Evolutionary conservation across 2,888 invertebrate genomes (phyloP).

Genomic region (Leptarthrus brevirostris): DNA sequence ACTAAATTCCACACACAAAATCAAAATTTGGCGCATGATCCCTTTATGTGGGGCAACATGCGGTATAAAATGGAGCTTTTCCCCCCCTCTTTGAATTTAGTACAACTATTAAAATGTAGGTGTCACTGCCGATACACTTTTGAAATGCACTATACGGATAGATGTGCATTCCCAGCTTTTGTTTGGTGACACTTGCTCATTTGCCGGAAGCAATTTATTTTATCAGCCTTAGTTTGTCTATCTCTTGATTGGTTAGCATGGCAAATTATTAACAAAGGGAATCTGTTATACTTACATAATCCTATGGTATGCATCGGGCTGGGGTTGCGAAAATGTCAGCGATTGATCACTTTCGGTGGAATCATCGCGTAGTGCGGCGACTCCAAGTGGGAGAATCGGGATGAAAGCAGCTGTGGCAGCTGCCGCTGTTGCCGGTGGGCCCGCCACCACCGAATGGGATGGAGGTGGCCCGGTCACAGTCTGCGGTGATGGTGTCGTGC

Average conservation of each 20-base stretch:
- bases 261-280: no score
- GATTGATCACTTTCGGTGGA: conserved; percentile 68
- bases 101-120: neutral
- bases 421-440: conserved; percentile 67
- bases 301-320: conserved; percentile 66
- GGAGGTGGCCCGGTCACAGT: conserved; percentile 61
- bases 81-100: neutral
- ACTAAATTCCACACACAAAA: neutral
- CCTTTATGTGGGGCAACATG: conserved; percentile 14
- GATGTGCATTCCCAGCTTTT: neutral
- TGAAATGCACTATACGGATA: neutral
- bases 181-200: neutral
- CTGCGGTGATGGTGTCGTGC: conserved; percentile 66
- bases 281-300: conserved; percentile 64
- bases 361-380: conserved; percentile 67
- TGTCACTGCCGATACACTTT: neutral
- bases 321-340: conserved; percentile 66
- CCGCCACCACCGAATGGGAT: conserved; percentile 65
- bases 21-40: neutral
- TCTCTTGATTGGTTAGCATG: no score
- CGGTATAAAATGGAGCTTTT: conserved; percentile 18
- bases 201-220: neutral
- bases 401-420: conserved; percentile 68
- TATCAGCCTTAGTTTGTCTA: neutral
- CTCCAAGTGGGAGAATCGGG: conserved; percentile 66